Base-by-base conservation (phyloP, 2,797 vertebrate genomes). In the Takifugu rubripes region DNA sequence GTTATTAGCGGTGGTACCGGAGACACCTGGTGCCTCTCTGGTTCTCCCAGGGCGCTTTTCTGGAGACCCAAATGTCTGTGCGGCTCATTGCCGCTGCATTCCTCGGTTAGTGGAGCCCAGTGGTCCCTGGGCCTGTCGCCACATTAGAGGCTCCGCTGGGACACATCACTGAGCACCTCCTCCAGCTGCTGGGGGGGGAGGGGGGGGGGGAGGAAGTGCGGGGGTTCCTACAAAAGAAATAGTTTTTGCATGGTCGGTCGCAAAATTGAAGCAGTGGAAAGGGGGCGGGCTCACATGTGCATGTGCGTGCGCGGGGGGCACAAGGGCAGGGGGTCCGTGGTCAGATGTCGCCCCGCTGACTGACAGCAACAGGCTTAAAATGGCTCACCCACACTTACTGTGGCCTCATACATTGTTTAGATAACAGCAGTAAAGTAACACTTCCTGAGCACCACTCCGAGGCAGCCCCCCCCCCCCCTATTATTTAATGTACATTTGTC, bases 321-420 rank as follows among this genome's bases (percentile, higher is more conserved):
- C 40, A 40, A 53, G 58, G 50, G 64, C 51, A 59, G 61, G 68
- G 66, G 75, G 59, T 73, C 59, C 54, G 33, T 74, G 74, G 77
- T 84, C 81, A 75, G 74, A 83, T 84, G 74, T 78, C 70, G 47
- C 60, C 59, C 21, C 59, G 66, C 66, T 86, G 84, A 88, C 55
- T 84, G 87, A 88, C 86, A 87, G 85, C 81, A 68, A 83, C 84
- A 85, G 84, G 72, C 78, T 75, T 75, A 50, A 78, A 75, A 70
- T 56, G 1, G 0, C 66, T 78, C 74, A 58, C 66, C 57, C 69
- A 59, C 65, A 70, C 59, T 47, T 15, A 56, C 68, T 52, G 68
- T 77, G 72, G 62, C 61, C 66, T 64, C 47, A 56, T 66, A 55
- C 26, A 54, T 64, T 65, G 67, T 68, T 68, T 71, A 58, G 54